Evolutionary conservation across 2,888 invertebrate genomes (phyloP).

Genomic region (Rambutsinella grinnellia): DNA sequence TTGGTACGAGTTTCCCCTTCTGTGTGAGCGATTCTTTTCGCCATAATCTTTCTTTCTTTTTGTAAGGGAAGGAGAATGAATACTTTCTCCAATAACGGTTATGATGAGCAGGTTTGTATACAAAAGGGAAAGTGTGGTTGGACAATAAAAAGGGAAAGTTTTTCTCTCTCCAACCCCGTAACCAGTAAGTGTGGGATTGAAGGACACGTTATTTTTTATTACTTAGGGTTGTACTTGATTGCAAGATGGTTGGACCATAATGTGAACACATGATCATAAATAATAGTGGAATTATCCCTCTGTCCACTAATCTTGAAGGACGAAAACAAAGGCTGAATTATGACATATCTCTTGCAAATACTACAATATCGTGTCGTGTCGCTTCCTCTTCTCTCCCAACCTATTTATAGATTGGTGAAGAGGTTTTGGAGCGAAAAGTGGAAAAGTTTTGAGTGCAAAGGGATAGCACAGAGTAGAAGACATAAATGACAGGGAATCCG

Average conservation of each 20-base stretch:
- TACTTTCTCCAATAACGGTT: too few relatives aligned
- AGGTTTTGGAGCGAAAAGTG: neutral
- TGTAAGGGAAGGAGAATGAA: too few relatives aligned
- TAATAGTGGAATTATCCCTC: conserved; percentile 21
- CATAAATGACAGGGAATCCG: neutral
- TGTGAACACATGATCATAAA: conserved; percentile 13
- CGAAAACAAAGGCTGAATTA: conserved; percentile 16
- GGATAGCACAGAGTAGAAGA: neutral
- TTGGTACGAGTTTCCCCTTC: too few relatives aligned
- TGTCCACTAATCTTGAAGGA: conserved; percentile 21
- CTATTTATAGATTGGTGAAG: neutral
- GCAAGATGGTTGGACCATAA: conserved; percentile 2
- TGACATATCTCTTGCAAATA: conserved; percentile 9
- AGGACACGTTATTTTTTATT: conserved; percentile 11
- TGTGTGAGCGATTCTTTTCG: too few relatives aligned
- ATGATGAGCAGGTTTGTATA: too few relatives aligned
- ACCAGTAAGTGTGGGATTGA: neutral
- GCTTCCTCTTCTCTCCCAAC: neutral
- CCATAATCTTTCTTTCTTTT: too few relatives aligned
- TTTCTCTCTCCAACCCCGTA: neutral
- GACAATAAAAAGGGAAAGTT: conserved; percentile 1
- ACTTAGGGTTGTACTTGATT: neutral
- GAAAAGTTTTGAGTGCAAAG: too few relatives aligned
- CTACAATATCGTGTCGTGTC: neutral
- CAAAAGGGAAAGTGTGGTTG: too few relatives aligned